Conservation (phyloP, 2,113 vertebrate species). For the Lophochroa leadbeateri region DNA sequence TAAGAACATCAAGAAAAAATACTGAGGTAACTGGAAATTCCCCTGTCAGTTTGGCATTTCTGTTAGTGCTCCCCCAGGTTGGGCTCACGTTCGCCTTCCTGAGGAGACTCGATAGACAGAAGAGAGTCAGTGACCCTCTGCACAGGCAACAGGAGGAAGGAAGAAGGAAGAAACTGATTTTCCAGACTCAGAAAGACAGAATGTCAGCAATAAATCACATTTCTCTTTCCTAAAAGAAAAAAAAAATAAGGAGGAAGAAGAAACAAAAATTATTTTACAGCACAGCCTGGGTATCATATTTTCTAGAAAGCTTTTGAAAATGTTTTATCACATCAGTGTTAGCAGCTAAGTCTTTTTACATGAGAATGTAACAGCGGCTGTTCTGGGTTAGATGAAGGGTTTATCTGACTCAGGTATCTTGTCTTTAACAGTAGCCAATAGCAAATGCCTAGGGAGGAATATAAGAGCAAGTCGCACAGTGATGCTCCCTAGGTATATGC, state of each 20-base stretch:
- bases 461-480: neutral
- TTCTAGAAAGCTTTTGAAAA: constrained; percentile 36
- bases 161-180: neutral
- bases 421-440: constrained; percentile 22
- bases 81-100: neutral
- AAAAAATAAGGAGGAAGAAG: rapidly evolving
- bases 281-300: neutral
- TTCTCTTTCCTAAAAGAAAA: neutral
- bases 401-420: constrained; percentile 60
- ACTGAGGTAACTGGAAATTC: neutral
- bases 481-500: neutral
- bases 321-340: constrained; percentile 44
- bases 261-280: neutral
- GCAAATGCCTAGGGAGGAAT: constrained; percentile 21
- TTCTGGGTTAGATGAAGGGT: constrained; percentile 12
- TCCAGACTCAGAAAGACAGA: neutral
- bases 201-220: neutral
- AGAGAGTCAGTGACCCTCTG: neutral
- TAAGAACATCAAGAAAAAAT: neutral
- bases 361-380: neutral
- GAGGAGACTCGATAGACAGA: neutral
- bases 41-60: neutral
- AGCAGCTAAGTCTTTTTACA: constrained; percentile 33
- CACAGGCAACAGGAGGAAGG: neutral
- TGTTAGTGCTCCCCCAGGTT: neutral